Percentiles rank a stretch among this genome's conserved stretches.
phyloP scores from a whole-genome alignment of 2,113 vertebrate species.

The Microtus ochrogaster region DNA sequence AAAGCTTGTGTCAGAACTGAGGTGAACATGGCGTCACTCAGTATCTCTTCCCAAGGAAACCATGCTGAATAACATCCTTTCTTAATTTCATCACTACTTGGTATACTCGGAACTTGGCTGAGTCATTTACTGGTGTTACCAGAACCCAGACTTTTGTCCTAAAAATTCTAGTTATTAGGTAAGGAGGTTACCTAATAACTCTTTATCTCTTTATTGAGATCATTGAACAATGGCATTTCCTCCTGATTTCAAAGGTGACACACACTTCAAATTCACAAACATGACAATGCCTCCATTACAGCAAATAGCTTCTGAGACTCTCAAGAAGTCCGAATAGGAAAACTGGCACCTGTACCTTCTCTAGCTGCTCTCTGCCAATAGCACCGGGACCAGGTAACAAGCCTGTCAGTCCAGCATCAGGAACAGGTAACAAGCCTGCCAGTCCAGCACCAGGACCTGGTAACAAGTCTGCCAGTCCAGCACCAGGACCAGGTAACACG shows the following conservation, averaged over 20 bases:
- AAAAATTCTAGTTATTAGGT: neutral
- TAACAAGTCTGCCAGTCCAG: neutral
- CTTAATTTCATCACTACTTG: neutral
- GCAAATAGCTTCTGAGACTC: neutral
- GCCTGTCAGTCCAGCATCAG: accelerated
- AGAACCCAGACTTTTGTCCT: neutral
- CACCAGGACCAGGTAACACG: neutral
- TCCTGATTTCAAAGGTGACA: neutral
- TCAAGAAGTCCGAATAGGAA: neutral
- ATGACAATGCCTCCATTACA: neutral
- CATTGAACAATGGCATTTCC: neutral
- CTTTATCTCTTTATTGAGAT: no score
- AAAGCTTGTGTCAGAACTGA: neutral
- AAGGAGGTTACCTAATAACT: no score
- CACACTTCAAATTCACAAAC: neutral
- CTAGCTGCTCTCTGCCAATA: neutral
- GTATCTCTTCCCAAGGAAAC: neutral
- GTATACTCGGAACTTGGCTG: neutral
- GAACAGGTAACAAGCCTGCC: neutral
- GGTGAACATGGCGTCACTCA: neutral
- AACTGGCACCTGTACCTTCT: neutral
- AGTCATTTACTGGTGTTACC: neutral
- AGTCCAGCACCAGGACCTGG: no score
- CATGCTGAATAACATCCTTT: neutral
- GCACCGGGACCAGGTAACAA: neutral